phyloP scores from a whole-genome alignment of 2,113 vertebrate species.

The Piaya cayana region DNA sequence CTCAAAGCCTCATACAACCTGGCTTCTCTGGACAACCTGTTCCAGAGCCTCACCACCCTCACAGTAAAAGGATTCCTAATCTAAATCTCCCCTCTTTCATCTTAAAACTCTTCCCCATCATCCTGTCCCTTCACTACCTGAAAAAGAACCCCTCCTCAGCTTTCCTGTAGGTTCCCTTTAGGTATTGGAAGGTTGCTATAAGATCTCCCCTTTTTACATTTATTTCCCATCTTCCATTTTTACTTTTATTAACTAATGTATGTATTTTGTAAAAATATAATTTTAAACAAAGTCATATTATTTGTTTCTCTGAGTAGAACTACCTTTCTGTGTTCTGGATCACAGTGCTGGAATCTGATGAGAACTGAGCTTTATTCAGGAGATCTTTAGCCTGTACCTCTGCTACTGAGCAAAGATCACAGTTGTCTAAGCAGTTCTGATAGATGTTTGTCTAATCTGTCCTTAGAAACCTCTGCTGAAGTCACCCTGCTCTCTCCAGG shows the following conservation, averaged over 20 bases:
- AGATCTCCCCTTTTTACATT: too few species aligned
- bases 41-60: too few species aligned
- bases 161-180: too few species aligned
- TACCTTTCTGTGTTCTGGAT: neutral
- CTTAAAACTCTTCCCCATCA: too few species aligned
- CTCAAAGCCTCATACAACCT: too few species aligned
- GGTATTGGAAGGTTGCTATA: too few species aligned
- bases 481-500: neutral
- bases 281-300: neutral
- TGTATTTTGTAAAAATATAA: neutral
- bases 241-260: neutral
- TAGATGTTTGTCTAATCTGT: neutral
- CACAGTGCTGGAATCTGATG: neutral
- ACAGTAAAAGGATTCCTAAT: too few species aligned
- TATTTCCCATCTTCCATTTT: too few species aligned
- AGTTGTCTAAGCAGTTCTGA: neutral
- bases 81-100: too few species aligned
- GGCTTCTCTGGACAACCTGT: too few species aligned
- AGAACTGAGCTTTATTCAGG: neutral
- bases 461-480: constrained; percentile 10
- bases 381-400: neutral
- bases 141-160: too few species aligned
- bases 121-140: too few species aligned
- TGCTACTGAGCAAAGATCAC: neutral
- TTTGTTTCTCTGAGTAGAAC: neutral